A percentile compares a stretch with the other conserved stretches of the same genome.
phyloP scores from a whole-genome alignment of 2,113 vertebrate genomes.

The Geococcyx californianus region DNA sequence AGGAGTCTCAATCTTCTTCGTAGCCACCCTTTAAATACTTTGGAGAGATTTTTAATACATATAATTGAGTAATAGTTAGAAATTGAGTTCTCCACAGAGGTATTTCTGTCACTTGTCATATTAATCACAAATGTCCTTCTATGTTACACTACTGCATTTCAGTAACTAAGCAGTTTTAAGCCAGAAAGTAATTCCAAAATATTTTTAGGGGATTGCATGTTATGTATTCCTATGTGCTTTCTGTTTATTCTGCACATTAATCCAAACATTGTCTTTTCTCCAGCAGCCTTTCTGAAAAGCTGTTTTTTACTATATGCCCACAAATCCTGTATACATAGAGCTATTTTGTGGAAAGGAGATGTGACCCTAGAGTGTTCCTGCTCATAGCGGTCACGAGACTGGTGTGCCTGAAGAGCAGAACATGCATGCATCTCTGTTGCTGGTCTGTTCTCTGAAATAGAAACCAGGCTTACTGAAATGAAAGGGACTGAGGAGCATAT shows the following conservation, averaged over 20 bases:
- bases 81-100: no score
- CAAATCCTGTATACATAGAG: not conserved
- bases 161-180: no score
- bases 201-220: not conserved
- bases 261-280: not conserved
- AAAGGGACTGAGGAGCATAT: not conserved
- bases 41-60: no score
- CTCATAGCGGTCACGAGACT: not conserved
- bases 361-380: not conserved
- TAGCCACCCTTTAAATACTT: no score
- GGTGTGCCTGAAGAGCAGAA: not conserved
- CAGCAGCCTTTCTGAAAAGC: not conserved
- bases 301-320: not conserved
- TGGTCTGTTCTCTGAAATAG: not conserved
- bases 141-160: no score
- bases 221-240: not conserved
- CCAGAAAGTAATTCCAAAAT: no score
- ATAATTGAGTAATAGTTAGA: no score
- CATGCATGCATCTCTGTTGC: not conserved
- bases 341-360: not conserved
- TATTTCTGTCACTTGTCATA: no score
- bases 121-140: no score
- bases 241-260: not conserved
- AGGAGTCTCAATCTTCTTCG: no score
- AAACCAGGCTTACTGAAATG: conserved; percentile 7